These are phyloP conservation scores for Radopholus similis DNA, from an alignment of 1,140 invertebrate species.

Conservation along the genomic window DNA sequence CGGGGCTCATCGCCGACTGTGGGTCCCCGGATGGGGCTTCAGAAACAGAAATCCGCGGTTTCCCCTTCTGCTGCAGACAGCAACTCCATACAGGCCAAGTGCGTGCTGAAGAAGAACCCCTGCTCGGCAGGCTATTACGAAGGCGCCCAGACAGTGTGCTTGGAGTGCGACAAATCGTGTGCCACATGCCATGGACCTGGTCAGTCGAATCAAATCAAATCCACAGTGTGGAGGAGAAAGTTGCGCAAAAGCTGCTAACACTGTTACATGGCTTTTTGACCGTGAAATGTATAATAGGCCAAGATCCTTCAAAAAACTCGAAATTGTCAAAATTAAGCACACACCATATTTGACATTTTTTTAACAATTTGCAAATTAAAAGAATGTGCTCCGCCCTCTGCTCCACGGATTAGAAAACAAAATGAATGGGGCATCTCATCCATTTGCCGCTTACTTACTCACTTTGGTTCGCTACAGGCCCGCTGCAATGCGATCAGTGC, in stretches of 20 bases:
- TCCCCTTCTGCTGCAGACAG: slow-evolving; percentile 25
- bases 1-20: slow-evolving; percentile 54
- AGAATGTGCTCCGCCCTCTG: neutral
- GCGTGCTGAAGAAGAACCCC: slow-evolving; percentile 47
- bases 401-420: neutral
- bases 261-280: no score
- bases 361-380: neutral
- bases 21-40: slow-evolving; percentile 1
- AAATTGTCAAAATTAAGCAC: neutral
- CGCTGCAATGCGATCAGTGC: slow-evolving; percentile 49
- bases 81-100: slow-evolving; percentile 49
- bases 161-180: slow-evolving; percentile 52
- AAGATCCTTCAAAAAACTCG: neutral
- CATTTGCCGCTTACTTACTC: neutral
- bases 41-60: neutral
- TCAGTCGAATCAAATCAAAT: neutral
- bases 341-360: no score
- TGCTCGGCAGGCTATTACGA: slow-evolving; percentile 52
- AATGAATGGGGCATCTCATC: neutral
- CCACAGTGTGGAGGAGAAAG: neutral
- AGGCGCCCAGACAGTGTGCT: slow-evolving; percentile 35
- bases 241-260: neutral
- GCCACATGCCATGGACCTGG: slow-evolving; percentile 56
- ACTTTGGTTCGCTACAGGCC: slow-evolving; percentile 14
- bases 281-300: no score